Conservation (phyloP, 1,140 invertebrate genomes). For the Bombus waltoni region DNA sequence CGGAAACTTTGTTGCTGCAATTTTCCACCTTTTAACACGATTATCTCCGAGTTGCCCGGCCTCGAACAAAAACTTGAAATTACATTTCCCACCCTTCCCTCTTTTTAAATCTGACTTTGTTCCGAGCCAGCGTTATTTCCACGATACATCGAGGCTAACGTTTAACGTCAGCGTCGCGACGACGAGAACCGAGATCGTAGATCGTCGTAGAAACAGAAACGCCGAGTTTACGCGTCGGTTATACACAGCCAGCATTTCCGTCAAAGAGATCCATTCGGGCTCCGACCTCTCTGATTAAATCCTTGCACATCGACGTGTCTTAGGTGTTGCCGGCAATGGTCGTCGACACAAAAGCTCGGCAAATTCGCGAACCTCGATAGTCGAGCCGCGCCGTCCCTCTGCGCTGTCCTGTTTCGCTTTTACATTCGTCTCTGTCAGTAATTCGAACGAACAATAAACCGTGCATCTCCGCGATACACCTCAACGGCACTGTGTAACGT, state of each 20-base stretch:
- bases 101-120: background rate
- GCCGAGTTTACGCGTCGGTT: constrained; percentile 20
- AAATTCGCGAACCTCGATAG: constrained; percentile 14
- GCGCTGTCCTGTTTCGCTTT: background rate
- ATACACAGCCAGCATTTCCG: background rate
- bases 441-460: constrained; percentile 16
- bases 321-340: constrained; percentile 23
- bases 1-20: background rate
- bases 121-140: background rate
- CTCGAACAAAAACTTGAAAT: background rate
- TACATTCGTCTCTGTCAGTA: background rate
- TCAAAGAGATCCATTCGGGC: constrained; percentile 28
- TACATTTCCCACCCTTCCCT: background rate
- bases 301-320: constrained; percentile 30
- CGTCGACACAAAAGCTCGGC: background rate
- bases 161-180: background rate
- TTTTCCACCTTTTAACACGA: constrained; percentile 2
- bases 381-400: background rate
- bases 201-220: constrained; percentile 9
- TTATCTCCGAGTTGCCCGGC: too few relatives aligned
- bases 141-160: background rate
- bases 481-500: too few relatives aligned
- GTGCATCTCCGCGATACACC: background rate
- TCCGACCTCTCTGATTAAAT: constrained; percentile 42
- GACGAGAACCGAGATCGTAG: background rate